phyloP scores from a whole-genome alignment of 2,888 invertebrate species.

The Sympetrum striolatum region DNA sequence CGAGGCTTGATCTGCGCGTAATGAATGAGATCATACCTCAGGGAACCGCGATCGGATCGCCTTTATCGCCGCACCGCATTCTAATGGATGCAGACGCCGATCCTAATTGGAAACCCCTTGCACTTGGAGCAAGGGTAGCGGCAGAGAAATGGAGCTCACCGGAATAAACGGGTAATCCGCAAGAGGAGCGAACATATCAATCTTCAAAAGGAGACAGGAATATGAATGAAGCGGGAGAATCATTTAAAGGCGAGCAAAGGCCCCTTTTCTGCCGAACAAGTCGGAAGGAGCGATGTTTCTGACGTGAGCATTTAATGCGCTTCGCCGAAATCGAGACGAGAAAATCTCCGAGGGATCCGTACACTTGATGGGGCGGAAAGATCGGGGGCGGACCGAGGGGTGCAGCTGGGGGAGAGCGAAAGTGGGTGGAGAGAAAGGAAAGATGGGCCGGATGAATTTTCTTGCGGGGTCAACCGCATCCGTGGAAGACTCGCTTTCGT shows the following conservation, averaged over 20 bases:
- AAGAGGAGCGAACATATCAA: neutral
- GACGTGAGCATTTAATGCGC: neutral
- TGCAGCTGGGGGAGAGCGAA: neutral
- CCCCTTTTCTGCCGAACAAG: neutral
- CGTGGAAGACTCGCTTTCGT: neutral
- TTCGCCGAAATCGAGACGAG: neutral
- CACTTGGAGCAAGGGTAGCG: too few species aligned
- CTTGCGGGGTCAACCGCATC: constrained; percentile 19
- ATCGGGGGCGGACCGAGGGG: neutral
- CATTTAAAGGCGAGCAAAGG: neutral
- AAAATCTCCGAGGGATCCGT: neutral
- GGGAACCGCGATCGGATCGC: neutral
- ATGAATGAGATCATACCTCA: neutral
- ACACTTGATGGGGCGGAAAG: neutral
- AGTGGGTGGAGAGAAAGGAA: neutral
- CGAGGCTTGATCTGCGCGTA: neutral
- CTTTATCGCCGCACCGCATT: neutral
- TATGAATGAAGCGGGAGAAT: neutral
- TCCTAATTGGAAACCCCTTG: neutral
- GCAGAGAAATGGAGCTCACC: neutral
- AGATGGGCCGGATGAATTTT: neutral
- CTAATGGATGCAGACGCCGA: neutral
- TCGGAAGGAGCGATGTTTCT: neutral
- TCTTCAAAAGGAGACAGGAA: neutral
- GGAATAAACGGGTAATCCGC: neutral